Percentiles rank a stretch among this genome's conserved stretches.
phyloP scores from a whole-genome alignment of 1,140 invertebrate genomes.

The Ceratosolen fusciceps region DNA sequence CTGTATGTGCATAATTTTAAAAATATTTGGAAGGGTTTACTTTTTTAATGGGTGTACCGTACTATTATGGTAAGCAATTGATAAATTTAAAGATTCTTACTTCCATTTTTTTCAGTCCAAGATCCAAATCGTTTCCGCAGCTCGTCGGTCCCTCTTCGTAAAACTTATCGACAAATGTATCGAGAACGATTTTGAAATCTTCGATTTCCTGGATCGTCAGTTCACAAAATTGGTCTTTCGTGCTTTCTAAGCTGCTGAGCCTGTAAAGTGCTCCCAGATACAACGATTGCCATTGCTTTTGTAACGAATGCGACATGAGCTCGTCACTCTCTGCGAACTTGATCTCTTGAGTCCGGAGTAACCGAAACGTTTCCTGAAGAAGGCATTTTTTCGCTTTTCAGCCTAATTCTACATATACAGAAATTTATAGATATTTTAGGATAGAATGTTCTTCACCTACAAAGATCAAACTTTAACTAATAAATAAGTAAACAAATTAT shows the following conservation, averaged over 20 bases:
- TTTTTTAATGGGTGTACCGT: too few relatives aligned
- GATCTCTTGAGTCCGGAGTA: constrained; percentile 63
- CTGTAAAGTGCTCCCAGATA: constrained; percentile 79
- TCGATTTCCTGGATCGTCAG: constrained; percentile 81
- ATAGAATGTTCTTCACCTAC: not conserved
- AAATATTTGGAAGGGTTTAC: too few relatives aligned
- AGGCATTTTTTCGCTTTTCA: constrained; percentile 3
- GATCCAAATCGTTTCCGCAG: constrained; percentile 82
- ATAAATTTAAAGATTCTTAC: constrained; percentile 63
- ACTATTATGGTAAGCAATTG: too few relatives aligned
- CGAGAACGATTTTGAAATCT: constrained; percentile 78
- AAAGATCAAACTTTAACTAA: too few relatives aligned
- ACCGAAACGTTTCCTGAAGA: constrained; percentile 61
- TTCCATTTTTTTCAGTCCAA: constrained; percentile 79
- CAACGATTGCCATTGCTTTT: constrained; percentile 79
- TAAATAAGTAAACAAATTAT: too few relatives aligned
- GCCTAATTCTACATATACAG: not conserved
- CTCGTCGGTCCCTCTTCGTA: constrained; percentile 82
- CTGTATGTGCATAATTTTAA: too few relatives aligned
- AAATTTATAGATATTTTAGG: not conserved
- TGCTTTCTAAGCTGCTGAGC: constrained; percentile 78
- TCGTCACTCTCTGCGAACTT: constrained; percentile 70
- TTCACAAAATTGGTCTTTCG: constrained; percentile 85
- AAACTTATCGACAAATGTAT: constrained; percentile 81
- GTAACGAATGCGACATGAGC: constrained; percentile 74